phyloP scores from a whole-genome alignment of 2,797 vertebrate species.

The Spheniscus humboldti region DNA sequence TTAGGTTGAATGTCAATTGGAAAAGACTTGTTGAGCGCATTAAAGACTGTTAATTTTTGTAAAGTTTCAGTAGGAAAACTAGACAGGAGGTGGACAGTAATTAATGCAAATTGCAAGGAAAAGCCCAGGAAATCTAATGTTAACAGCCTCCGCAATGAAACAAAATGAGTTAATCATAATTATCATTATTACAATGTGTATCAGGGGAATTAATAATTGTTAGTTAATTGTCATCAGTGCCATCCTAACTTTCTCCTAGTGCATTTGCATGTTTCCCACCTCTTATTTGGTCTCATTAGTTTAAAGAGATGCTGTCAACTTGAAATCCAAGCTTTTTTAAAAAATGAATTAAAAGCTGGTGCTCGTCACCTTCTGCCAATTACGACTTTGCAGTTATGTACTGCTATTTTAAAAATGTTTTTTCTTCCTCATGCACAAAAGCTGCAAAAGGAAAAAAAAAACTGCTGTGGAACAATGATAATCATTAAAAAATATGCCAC shows the following conservation, averaged over 20 bases:
- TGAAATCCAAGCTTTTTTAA: neutral
- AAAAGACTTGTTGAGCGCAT: neutral
- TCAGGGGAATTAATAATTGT: neutral
- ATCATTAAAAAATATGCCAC: neutral
- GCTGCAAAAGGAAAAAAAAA: neutral
- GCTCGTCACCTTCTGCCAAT: neutral
- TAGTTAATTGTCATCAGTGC: neutral
- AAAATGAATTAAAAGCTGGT: neutral
- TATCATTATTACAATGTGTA: slow-evolving; percentile 1
- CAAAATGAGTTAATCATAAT: slow-evolving; percentile 21
- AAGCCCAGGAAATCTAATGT: slow-evolving; percentile 36
- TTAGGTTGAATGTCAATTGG: neutral
- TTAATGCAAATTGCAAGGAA: slow-evolving; percentile 54
- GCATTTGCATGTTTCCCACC: neutral
- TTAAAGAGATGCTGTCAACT: slow-evolving; percentile 14
- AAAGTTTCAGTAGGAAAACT: slow-evolving; percentile 11
- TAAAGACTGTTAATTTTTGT: neutral
- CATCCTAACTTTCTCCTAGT: neutral
- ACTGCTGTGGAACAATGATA: neutral
- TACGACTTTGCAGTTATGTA: neutral
- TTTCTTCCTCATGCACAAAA: neutral
- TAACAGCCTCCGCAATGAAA: slow-evolving; percentile 22
- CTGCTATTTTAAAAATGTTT: neutral
- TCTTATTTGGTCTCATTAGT: neutral
- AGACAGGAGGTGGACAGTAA: slow-evolving; percentile 28